Evolutionary conservation across 1,140 invertebrate genomes (phyloP).

Genomic region (Watersipora subatra): DNA sequence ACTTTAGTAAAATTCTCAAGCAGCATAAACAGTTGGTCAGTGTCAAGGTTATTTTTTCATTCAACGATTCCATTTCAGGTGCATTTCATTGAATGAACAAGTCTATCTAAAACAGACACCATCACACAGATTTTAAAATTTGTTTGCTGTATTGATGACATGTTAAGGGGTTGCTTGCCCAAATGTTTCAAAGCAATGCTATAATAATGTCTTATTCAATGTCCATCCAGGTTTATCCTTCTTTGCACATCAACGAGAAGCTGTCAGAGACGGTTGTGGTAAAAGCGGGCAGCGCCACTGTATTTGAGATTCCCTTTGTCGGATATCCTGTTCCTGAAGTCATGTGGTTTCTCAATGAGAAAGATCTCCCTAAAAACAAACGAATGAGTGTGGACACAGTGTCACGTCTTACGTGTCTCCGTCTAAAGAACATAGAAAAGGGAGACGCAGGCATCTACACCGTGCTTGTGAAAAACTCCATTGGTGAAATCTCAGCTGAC

Average conservation of each 20-base stretch:
- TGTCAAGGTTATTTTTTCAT: too few relatives aligned
- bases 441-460: constrained; percentile 70
- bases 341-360: constrained; percentile 59
- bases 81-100: too few relatives aligned
- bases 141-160: too few relatives aligned
- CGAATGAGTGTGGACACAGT: constrained; percentile 60
- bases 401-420: constrained; percentile 41
- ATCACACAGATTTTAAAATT: too few relatives aligned
- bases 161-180: too few relatives aligned
- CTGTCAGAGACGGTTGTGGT: constrained; percentile 8
- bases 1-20: too few relatives aligned
- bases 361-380: constrained; percentile 42
- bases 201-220: background rate
- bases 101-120: too few relatives aligned
- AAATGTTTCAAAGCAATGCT: too few relatives aligned
- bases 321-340: constrained; percentile 56
- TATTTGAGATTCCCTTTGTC: constrained; percentile 56
- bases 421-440: constrained; percentile 48
- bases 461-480: constrained; percentile 66
- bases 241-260: constrained; percentile 6
- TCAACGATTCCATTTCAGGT: too few relatives aligned
- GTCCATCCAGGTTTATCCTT: constrained; percentile 10
- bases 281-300: constrained; percentile 34
- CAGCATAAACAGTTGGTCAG: too few relatives aligned
- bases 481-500: constrained; percentile 74